Conservation (phyloP, 2,797 vertebrate species). For the Danio aesculapii region DNA sequence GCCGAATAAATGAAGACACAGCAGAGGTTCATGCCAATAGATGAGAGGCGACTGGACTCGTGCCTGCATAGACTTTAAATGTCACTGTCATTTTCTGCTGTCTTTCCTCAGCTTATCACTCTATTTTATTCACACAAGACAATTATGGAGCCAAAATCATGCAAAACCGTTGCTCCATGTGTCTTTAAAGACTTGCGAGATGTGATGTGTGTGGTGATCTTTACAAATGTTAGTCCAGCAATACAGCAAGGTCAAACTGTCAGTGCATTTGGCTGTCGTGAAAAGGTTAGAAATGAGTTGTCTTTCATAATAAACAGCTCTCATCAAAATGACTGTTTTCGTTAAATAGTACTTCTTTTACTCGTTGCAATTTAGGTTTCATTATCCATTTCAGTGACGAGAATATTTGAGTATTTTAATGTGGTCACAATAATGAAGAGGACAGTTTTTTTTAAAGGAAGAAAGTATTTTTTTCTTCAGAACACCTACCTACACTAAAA, state of each 20-base stretch:
- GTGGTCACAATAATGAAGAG: background rate
- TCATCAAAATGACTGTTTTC: background rate
- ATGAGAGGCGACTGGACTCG: conserved; percentile 5
- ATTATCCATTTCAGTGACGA: background rate
- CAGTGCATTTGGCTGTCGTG: background rate
- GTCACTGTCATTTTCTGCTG: conserved; percentile 20
- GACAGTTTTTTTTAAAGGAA: background rate
- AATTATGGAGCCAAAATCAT: conserved; percentile 3
- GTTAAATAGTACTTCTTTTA: conserved; percentile 1
- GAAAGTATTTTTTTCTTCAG: no score
- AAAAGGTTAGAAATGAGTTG: conserved; percentile 23
- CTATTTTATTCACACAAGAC: conserved; percentile 18
- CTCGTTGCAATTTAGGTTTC: background rate
- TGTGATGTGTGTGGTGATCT: background rate
- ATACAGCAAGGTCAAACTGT: conserved; percentile 24
- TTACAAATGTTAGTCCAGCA: conserved; percentile 36
- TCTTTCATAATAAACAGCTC: conserved; percentile 8
- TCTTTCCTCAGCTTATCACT: conserved; percentile 15
- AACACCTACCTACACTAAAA: no score
- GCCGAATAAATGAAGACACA: conserved; percentile 12
- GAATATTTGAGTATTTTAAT: background rate
- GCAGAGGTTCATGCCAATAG: background rate
- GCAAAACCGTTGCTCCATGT: no score
- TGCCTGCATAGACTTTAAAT: conserved; percentile 2
- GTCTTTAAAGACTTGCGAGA: conserved; percentile 1